These are phyloP conservation scores for Protosalanx chinensis DNA, from an alignment of 2,797 vertebrate genomes.

Conservation along the genomic window DNA sequence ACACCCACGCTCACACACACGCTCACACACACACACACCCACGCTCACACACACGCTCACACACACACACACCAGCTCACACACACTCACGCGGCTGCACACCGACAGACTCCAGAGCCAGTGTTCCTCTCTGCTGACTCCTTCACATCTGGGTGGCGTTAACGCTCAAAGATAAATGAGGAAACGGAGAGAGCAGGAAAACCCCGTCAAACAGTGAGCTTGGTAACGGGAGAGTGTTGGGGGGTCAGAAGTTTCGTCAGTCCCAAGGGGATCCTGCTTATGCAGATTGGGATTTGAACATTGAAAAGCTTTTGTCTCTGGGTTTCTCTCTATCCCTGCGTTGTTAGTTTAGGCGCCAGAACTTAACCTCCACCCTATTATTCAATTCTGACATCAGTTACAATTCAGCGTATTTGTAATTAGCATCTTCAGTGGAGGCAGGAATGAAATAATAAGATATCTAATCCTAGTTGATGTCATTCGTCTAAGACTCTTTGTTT, in stretches of 20 bases:
- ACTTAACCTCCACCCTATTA: slow-evolving; percentile 19
- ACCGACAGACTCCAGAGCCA: neutral
- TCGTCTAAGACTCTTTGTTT: slow-evolving; percentile 27
- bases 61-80: neutral
- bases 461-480: neutral
- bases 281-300: slow-evolving; percentile 30
- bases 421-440: neutral
- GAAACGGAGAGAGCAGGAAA: slow-evolving; percentile 44
- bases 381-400: slow-evolving; percentile 27
- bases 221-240: slow-evolving; percentile 48
- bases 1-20: neutral
- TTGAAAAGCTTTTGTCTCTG: slow-evolving; percentile 30
- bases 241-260: slow-evolving; percentile 45
- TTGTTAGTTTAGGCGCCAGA: slow-evolving; percentile 42
- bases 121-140: slow-evolving; percentile 39
- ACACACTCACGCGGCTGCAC: slow-evolving; percentile 1
- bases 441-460: slow-evolving; percentile 25
- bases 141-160: slow-evolving; percentile 62
- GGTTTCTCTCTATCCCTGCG: slow-evolving; percentile 32
- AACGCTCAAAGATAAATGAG: slow-evolving; percentile 59
- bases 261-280: slow-evolving; percentile 34
- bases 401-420: slow-evolving; percentile 20
- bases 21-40: neutral
- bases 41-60: neutral
- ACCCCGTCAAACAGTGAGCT: slow-evolving; percentile 33